A percentile compares a stretch with the other conserved stretches of the same genome.
Evolutionary conservation across 2,797 vertebrate genomes (phyloP).

Genomic region (Acanthis flammea): DNA sequence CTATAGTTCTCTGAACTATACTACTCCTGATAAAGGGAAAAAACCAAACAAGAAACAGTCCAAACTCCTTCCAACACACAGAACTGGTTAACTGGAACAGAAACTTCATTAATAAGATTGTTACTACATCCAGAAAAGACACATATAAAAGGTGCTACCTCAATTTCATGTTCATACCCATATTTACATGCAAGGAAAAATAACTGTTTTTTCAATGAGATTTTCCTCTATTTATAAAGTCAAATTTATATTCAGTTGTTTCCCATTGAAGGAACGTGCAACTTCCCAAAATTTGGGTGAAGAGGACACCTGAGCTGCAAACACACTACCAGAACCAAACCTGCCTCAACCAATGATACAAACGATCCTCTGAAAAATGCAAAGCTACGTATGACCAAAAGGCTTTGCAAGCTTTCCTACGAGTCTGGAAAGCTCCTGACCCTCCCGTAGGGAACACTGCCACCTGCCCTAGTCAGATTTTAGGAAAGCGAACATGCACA

Average conservation of each 20-base stretch:
- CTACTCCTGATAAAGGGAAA: neutral
- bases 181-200: neutral
- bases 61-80: neutral
- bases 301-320: neutral
- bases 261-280: neutral
- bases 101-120: neutral
- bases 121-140: neutral
- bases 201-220: neutral
- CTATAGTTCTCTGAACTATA: neutral
- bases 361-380: accelerated
- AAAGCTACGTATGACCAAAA: neutral
- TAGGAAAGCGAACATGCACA: neutral
- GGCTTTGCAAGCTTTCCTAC: accelerated
- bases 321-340: neutral
- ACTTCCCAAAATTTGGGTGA: neutral
- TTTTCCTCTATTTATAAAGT: neutral
- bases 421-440: neutral
- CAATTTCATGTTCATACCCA: neutral
- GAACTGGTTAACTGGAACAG: neutral
- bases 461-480: accelerated
- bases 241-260: neutral
- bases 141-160: neutral
- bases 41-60: neutral
- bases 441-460: neutral
- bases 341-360: accelerated